These are phyloP conservation scores for Aurelia aurita DNA, from an alignment of 30 jellyfish, hydroid and myxozoan species.

Conservation along the genomic window DNA sequence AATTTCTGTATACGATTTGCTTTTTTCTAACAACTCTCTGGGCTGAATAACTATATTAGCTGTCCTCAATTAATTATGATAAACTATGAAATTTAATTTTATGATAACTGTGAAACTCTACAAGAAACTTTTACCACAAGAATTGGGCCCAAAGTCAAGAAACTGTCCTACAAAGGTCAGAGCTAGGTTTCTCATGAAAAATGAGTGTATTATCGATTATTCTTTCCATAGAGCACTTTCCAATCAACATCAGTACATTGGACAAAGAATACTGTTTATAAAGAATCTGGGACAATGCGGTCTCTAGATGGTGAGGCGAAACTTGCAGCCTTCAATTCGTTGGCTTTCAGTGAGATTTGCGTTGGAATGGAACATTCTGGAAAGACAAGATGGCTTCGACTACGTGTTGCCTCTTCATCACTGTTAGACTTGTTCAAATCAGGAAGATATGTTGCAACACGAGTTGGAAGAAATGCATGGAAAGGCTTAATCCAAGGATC, in stretches of 20 bases:
- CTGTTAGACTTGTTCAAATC: not conserved
- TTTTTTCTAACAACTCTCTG: no score
- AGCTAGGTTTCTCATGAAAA: no score
- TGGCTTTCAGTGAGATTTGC: conserved; percentile 20
- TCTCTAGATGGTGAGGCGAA: conserved; percentile 17
- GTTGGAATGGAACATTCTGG: conserved; percentile 16
- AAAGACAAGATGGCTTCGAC: conserved; percentile 18
- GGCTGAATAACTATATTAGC: no score
- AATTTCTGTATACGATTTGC: no score
- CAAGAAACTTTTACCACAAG: no score
- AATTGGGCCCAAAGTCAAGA: no score
- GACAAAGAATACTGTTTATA: conserved; percentile 7
- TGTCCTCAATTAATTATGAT: no score
- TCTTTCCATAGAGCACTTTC: conserved; percentile 17
- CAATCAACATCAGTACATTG: not conserved
- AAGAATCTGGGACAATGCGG: not conserved
- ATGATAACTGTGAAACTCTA: no score
- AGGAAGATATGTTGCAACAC: not conserved
- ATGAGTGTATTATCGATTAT: no score
- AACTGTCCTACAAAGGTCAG: no score
- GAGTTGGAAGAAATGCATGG: conserved; percentile 3
- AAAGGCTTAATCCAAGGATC: conserved; percentile 1
- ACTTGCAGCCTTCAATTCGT: conserved; percentile 21
- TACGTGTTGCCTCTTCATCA: not conserved
- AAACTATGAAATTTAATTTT: no score